Evolutionary conservation across 2,888 invertebrate genomes (phyloP), one percentile per base, ranked within the genome.

Genomic region (Mythimna impura): DNA sequence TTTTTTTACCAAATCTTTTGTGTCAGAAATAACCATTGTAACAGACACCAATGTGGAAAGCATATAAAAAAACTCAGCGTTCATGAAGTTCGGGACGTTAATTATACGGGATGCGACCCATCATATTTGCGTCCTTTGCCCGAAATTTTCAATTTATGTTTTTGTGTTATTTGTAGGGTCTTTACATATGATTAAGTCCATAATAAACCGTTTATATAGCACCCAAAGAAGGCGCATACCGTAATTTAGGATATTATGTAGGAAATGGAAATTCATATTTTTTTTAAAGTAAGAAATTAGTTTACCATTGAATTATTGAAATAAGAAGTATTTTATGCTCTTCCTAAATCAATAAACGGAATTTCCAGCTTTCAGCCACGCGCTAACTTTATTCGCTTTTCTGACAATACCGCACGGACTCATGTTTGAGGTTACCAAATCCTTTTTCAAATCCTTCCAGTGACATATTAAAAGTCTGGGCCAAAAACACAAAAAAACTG

Each of bases 71-170:
- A 77, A 57, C 66, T 64, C 63, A 54, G 55, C 58, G 10, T 66
- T 70, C 74, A 69, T 80, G 60, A 82, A 82, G 55, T 63, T 74
- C 25, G 67, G 34, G 30, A 71, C 58, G 70, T 80, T 74, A 80
- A 84, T 84, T 77, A 82, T 58, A 62, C 57, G 34, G 55, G 34
- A 34, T 30, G 50, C 36, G 60, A 71, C 63, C 65, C 61, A 36
- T 75, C 55, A 64, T 61, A 75, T 64, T 71, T 57, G 36, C 36
- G 62, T 66, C 54, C 69, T 66, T 69, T 50, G 20, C 20, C 55
- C 50, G 55, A 79, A 73, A 72, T 71, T 79, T 73, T 71, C 47
- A 76, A 71, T 69, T 78, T 43, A 64, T 66, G 52, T 72, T 70
- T 65, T 66, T 43, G 47, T 30, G 65, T 70, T 66, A 36, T 78